These are phyloP conservation scores for Teleogryllus oceanicus DNA, from an alignment of 2,888 invertebrate species.

Conservation along the genomic window DNA sequence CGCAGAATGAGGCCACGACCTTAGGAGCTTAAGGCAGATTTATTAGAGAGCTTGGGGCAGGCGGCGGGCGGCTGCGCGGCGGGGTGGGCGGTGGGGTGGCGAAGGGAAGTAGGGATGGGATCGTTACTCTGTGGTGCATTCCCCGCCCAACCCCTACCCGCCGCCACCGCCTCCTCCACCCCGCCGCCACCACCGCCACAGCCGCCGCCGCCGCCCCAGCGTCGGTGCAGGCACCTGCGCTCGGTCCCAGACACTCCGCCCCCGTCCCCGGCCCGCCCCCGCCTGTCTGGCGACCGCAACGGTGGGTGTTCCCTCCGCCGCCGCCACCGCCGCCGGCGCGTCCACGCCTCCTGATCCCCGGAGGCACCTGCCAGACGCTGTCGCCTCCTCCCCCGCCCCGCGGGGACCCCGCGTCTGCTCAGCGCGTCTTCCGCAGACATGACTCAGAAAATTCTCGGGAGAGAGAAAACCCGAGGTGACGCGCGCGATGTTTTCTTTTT, in stretches of 20 bases:
- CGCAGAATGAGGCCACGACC: background rate
- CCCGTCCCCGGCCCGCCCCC: background rate
- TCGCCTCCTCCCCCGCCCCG: too few relatives aligned
- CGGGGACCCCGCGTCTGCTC: background rate
- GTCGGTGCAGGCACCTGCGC: background rate
- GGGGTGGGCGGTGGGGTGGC: background rate
- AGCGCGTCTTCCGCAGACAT: background rate
- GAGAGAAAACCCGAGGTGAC: too few relatives aligned
- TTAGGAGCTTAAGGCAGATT: constrained; percentile 11
- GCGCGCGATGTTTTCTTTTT: too few relatives aligned
- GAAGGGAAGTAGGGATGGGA: background rate
- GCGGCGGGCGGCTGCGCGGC: background rate
- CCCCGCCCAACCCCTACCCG: background rate
- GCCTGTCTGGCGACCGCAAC: background rate
- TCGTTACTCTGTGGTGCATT: background rate
- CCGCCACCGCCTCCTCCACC: background rate
- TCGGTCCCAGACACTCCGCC: constrained; percentile 9
- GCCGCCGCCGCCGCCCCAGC: background rate
- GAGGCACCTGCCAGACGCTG: too few relatives aligned
- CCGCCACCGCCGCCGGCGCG: too few relatives aligned
- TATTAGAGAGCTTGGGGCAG: background rate
- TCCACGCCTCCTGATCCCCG: too few relatives aligned
- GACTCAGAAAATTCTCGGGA: background rate
- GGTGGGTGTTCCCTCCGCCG: background rate
- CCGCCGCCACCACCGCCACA: background rate